Percentiles rank a stretch among this genome's conserved stretches.
phyloP scores from a whole-genome alignment of 1,140 invertebrate species.

The Trichoplusia ni region DNA sequence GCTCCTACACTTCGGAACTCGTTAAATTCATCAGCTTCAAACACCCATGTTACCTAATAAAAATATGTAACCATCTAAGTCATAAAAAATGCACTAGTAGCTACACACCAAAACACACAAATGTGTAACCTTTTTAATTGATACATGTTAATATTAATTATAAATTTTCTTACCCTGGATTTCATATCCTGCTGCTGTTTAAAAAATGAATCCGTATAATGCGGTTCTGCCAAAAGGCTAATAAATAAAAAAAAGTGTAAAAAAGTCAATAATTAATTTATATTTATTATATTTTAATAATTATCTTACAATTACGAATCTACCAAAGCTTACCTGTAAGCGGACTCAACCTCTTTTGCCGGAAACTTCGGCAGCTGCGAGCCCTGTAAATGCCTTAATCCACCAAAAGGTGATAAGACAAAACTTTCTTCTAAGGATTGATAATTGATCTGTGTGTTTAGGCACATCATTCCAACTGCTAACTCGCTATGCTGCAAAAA shows the following conservation, averaged over 20 bases:
- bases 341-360: constrained; percentile 31
- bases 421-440: constrained; percentile 85
- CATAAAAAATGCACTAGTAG: too few species aligned
- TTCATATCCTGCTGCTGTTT: constrained; percentile 34
- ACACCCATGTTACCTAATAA: constrained; percentile 59
- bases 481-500: constrained; percentile 75
- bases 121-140: too few species aligned
- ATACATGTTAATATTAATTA: constrained; percentile 5
- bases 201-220: not conserved
- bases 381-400: constrained; percentile 79
- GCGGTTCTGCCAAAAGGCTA: not conserved
- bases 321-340: constrained; percentile 43
- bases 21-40: constrained; percentile 48
- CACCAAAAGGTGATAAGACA: constrained; percentile 85
- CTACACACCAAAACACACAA: too few species aligned
- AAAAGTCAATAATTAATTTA: too few species aligned
- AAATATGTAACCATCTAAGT: too few species aligned
- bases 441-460: constrained; percentile 84
- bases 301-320: too few species aligned
- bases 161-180: constrained; percentile 38
- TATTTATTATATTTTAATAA: not conserved
- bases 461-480: constrained; percentile 84
- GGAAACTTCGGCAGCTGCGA: not conserved
- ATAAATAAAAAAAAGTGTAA: not conserved
- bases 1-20: constrained; percentile 29